Evolutionary conservation across 2,888 invertebrate genomes (phyloP), one percentile per base, ranked within the genome.

Genomic region (Ypsolopha scabrella): DNA sequence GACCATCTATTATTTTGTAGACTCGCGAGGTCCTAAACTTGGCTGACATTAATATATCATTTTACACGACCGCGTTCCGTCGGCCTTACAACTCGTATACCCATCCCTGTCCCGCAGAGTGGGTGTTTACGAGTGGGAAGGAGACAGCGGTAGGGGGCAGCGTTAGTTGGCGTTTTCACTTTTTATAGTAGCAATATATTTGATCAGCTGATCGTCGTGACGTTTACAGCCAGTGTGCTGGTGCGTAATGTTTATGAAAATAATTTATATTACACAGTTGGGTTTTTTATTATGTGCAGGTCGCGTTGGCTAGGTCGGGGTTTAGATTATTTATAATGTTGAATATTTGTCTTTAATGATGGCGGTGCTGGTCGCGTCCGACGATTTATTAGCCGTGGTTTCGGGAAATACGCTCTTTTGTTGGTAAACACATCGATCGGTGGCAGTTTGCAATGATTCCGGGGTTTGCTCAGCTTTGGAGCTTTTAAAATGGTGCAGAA

Each of bases 31-130:
- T 82, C 82, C 85, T 85, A 85, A 85, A 83, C 81, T 80, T 85
- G 83, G 85, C 85, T 85, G 85, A 85, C 83, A 82, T 79, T 82
- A 80, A 86, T 86, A 85, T 85, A 85, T 86, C 85, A 86, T 85
- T 85, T 85, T 80, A 80, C 76, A 79, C 79, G 80, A 73, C 43
- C 48, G 7, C 39, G 50, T 39, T 39, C 47, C 78, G 80, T 72
- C 74, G 68, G 71, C 68, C 64, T 64, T 60, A 60, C 64, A 37
- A 35, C 54, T 57, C 60, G 54, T 63, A 55, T 55, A 36, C 33
- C 64, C 55, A 61, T 75, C 75, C 68, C 71, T 57, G 57, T 80
- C 71, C 48, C 56, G 52, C 65, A 37, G 51, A 48, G 48, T 52
- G 24, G 36, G 11, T 11, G 8, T 38, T 41, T 53, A 53, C 51